Evolutionary conservation across 2,113 vertebrate species (phyloP).

Genomic region (Lota lota): DNA sequence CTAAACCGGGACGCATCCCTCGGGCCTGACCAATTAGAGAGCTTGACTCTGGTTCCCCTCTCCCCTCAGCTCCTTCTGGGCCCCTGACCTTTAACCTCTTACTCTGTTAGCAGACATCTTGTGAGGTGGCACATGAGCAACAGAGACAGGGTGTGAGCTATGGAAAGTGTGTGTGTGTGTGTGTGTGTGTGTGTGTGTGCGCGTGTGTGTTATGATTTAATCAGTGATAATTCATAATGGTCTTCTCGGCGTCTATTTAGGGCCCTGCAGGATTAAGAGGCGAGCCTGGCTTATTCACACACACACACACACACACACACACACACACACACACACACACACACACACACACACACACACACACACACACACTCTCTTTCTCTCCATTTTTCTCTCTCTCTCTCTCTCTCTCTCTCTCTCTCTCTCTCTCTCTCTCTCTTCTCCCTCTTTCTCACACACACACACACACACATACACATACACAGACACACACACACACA

Average conservation of each 20-base stretch:
- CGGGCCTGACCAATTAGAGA: conserved; percentile 50
- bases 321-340: not conserved
- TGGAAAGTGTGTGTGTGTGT: not conserved
- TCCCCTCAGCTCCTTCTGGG: conserved; percentile 36
- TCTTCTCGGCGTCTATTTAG: conserved; percentile 57
- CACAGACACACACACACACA: conserved; percentile 1
- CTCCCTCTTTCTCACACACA: not conserved
- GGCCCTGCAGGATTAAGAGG: conserved; percentile 74
- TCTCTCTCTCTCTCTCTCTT: too few species aligned
- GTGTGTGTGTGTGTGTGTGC: conserved; percentile 4
- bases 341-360: conserved; percentile 2
- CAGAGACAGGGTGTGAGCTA: conserved; percentile 17
- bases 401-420: too few species aligned
- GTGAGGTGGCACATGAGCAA: conserved; percentile 40
- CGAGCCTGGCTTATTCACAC: conserved; percentile 66
- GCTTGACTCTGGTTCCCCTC: conserved; percentile 36
- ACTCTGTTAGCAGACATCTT: conserved; percentile 40
- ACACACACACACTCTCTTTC: not conserved
- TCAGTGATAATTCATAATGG: not conserved
- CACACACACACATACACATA: not conserved
- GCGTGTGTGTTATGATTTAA: conserved; percentile 4
- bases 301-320: conserved; percentile 4
- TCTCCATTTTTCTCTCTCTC: too few species aligned
- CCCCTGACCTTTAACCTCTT: conserved; percentile 53
- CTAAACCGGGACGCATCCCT: conserved; percentile 55